Evolutionary conservation across 1,140 invertebrate genomes (phyloP).

Genomic region (Phymastichus coffea): DNA sequence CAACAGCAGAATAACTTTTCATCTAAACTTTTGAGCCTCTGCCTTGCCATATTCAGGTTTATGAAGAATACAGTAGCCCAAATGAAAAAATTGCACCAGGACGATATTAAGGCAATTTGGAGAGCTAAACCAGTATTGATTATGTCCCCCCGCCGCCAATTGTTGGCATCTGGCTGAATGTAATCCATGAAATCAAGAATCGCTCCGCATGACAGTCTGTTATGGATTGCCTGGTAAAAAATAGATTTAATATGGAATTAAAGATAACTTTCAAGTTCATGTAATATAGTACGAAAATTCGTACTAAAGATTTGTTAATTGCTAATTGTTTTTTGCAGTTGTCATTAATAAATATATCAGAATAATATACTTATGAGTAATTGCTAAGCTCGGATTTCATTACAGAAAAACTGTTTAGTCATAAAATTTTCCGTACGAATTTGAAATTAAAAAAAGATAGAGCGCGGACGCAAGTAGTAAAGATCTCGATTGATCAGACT

Average conservation of each 20-base stretch:
- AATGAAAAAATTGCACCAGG: conserved; percentile 60
- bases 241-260: too few relatives aligned
- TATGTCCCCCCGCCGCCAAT: conserved; percentile 59
- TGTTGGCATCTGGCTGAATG: conserved; percentile 61
- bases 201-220: conserved; percentile 64
- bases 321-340: too few relatives aligned
- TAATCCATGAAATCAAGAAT: conserved; percentile 77
- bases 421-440: too few relatives aligned
- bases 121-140: conserved; percentile 65
- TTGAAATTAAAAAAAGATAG: too few relatives aligned
- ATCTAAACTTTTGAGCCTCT: conserved; percentile 31
- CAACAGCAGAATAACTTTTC: conserved; percentile 41
- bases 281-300: too few relatives aligned
- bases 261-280: too few relatives aligned
- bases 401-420: neutral
- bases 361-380: conserved; percentile 16
- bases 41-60: conserved; percentile 59
- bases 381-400: neutral
- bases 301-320: too few relatives aligned
- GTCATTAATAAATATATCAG: too few relatives aligned
- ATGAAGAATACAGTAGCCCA: conserved; percentile 47
- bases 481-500: too few relatives aligned
- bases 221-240: conserved; percentile 61
- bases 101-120: conserved; percentile 59
- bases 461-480: too few relatives aligned